Evolutionary conservation across 2,797 vertebrate genomes (phyloP).

Genomic region (Tinamus major): DNA sequence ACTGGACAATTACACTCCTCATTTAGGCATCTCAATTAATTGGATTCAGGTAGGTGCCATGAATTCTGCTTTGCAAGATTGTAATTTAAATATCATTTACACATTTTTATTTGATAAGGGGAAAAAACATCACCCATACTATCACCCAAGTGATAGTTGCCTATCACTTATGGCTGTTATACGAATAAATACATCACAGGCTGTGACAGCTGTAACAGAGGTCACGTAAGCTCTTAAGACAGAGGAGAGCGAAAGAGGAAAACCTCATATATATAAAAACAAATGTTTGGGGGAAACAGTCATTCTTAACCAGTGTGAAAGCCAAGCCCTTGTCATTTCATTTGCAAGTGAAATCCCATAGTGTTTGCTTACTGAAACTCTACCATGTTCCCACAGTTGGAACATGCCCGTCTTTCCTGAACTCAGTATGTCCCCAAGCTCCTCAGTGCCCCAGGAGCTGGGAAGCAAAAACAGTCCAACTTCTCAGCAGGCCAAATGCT

Average conservation of each 20-base stretch:
- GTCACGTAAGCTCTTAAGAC: neutral
- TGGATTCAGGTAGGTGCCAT: neutral
- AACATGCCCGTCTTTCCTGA: neutral
- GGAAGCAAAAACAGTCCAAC: neutral
- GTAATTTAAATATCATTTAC: neutral
- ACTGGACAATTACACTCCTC: neutral
- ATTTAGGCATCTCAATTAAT: neutral
- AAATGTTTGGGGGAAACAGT: neutral
- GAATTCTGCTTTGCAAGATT: neutral
- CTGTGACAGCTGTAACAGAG: neutral
- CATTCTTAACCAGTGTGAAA: neutral
- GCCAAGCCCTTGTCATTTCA: neutral
- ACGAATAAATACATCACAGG: neutral
- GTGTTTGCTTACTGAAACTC: neutral
- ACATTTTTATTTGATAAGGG: neutral
- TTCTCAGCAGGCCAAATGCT: neutral
- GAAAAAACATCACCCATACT: neutral
- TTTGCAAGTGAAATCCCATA: neutral
- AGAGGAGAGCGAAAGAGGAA: neutral
- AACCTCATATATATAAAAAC: neutral
- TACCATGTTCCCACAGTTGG: neutral
- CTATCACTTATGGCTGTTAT: neutral
- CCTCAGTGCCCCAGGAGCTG: neutral
- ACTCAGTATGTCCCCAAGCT: neutral
- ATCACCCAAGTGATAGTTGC: neutral